Evolutionary conservation across 2,113 vertebrate genomes (phyloP).

Genomic region (Leucopsar rothschildi): DNA sequence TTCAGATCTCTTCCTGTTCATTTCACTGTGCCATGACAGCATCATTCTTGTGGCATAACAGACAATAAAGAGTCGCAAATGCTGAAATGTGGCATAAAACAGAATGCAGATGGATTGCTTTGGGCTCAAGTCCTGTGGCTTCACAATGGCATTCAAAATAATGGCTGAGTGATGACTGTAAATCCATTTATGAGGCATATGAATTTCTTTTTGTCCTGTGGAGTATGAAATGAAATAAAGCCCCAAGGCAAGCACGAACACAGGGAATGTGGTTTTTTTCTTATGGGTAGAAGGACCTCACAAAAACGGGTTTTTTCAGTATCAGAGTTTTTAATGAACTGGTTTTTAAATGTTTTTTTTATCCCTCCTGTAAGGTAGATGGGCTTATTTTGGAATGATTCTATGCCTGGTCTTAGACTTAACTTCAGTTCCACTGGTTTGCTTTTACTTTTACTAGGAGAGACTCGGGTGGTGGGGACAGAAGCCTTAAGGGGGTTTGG

Average conservation of each 20-base stretch:
- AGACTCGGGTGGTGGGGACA: neutral
- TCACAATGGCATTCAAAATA: neutral
- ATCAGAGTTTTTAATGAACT: neutral
- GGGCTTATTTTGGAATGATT: neutral
- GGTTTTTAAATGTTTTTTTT: neutral
- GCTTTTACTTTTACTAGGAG: neutral
- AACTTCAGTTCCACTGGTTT: neutral
- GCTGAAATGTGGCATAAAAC: neutral
- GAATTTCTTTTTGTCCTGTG: neutral
- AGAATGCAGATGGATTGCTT: neutral
- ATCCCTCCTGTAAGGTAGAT: neutral
- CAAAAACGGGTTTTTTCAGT: neutral
- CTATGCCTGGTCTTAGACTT: neutral
- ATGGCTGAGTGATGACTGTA: neutral
- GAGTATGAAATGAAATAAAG: neutral
- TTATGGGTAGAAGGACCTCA: neutral
- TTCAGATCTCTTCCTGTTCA: neutral
- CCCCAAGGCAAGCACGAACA: accelerated
- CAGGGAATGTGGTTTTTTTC: neutral
- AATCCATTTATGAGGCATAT: neutral
- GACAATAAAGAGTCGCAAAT: neutral
- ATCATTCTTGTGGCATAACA: neutral
- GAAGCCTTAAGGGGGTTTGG: neutral
- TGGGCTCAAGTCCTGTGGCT: neutral
- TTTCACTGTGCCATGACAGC: neutral